Conservation (phyloP, 2,113 vertebrate species). For the Osmerus mordax region DNA sequence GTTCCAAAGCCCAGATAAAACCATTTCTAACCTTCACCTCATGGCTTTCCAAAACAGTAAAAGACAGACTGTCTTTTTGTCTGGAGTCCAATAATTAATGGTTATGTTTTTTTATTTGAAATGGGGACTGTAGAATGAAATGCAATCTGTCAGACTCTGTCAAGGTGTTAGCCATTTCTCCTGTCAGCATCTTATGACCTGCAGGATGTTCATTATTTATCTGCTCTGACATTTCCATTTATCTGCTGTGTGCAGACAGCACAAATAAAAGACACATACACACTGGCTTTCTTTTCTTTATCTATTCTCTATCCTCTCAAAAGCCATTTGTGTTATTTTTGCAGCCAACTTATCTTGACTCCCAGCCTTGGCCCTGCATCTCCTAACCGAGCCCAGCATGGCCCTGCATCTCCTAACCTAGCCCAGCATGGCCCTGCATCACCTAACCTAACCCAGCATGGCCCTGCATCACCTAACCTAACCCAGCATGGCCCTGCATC, state of each 20-base stretch:
- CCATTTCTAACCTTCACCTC: not conserved
- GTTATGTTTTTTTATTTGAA: not conserved
- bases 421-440: too few species aligned
- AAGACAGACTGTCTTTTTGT: not conserved
- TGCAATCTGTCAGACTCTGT: not conserved
- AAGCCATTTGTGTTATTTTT: not conserved
- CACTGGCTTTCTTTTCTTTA: not conserved
- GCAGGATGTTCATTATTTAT: slow-evolving; percentile 9
- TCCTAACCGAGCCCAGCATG: too few species aligned
- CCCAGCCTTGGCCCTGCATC: too few species aligned
- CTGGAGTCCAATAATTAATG: not conserved
- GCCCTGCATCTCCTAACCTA: too few species aligned
- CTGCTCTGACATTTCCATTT: slow-evolving; percentile 24
- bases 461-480: too few species aligned
- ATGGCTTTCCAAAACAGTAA: not conserved
- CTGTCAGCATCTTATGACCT: not conserved
- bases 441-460: too few species aligned
- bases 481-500: too few species aligned
- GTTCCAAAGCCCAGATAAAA: not conserved
- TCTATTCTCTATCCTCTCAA: not conserved
- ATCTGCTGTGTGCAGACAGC: not conserved
- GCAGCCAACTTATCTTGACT: not conserved
- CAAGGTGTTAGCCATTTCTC: not conserved
- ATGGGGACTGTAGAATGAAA: slow-evolving; percentile 1
- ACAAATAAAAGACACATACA: slow-evolving; percentile 2